phyloP scores from a whole-genome alignment of 2,888 invertebrate species.

The Laspeyria flexula region DNA sequence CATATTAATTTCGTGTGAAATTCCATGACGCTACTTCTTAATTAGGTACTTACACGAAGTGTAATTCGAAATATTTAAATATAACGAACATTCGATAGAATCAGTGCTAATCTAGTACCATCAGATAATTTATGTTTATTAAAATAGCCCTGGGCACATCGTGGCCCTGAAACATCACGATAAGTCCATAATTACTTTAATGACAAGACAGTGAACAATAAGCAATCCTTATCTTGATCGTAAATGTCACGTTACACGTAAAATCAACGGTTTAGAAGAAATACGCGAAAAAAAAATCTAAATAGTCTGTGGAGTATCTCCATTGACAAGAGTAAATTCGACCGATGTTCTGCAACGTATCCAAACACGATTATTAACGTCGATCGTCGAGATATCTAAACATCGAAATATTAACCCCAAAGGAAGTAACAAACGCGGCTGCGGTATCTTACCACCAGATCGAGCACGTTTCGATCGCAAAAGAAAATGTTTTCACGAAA shows the following conservation, averaged over 20 bases:
- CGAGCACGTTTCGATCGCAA: conserved; percentile 9
- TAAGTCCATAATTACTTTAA: conserved; percentile 29
- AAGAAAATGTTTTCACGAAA: neutral
- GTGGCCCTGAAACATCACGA: conserved; percentile 31
- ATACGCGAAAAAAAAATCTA: conserved; percentile 22
- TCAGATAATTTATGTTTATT: neutral
- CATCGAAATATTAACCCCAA: conserved; percentile 21
- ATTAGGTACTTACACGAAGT: too few relatives aligned
- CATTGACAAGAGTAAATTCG: neutral
- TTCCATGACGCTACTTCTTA: too few relatives aligned
- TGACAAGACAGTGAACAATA: conserved; percentile 26
- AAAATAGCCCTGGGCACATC: conserved; percentile 1
- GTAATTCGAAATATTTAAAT: too few relatives aligned
- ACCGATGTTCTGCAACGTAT: conserved; percentile 15
- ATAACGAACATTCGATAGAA: too few relatives aligned
- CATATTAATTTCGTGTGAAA: conserved; percentile 18
- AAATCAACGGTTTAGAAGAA: conserved; percentile 14
- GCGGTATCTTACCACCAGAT: conserved; percentile 2
- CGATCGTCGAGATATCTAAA: conserved; percentile 16
- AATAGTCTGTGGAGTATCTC: conserved; percentile 16
- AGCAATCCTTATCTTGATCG: conserved; percentile 32
- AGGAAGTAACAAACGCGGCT: conserved; percentile 10
- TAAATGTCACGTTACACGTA: conserved; percentile 19
- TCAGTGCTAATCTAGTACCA: neutral
- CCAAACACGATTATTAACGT: conserved; percentile 27